phyloP scores from a whole-genome alignment of 2,113 vertebrate genomes.

The Asarcornis scutulata region DNA sequence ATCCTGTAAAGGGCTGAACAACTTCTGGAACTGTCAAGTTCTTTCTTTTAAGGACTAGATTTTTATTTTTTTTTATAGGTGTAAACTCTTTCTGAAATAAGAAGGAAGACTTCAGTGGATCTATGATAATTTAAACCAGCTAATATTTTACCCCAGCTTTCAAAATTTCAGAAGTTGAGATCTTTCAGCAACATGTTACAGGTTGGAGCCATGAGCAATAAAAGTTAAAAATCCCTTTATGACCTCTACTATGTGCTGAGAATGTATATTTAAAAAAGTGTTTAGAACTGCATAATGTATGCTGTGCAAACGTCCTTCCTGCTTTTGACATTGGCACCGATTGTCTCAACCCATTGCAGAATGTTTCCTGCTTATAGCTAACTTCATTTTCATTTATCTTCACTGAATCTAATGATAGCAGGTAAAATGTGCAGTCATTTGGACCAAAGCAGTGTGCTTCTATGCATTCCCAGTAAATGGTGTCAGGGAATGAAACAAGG shows the following conservation, averaged over 20 bases:
- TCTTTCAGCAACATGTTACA: conserved; percentile 13
- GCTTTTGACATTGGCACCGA: conserved; percentile 41
- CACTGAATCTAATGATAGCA: not conserved
- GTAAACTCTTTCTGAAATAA: not conserved
- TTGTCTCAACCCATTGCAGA: not conserved
- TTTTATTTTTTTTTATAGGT: not conserved
- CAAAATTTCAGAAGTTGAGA: not conserved
- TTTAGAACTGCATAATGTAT: conserved; percentile 52
- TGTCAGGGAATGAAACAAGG: not conserved
- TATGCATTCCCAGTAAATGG: not conserved
- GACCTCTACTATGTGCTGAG: conserved; percentile 31
- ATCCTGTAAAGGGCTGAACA: not conserved
- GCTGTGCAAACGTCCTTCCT: conserved; percentile 27
- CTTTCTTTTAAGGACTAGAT: not conserved
- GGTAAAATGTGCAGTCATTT: conserved; percentile 7
- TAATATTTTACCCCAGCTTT: not conserved
- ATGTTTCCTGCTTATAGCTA: not conserved
- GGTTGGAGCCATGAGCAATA: conserved; percentile 22
- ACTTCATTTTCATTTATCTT: not conserved
- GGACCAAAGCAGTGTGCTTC: not conserved
- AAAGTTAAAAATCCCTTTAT: conserved; percentile 49
- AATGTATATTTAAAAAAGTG: conserved; percentile 25
- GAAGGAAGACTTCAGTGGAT: not conserved
- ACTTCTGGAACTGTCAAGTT: not conserved
- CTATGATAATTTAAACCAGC: not conserved